phyloP scores from a whole-genome alignment of 2,888 invertebrate species.

The Ormyrus rosae region DNA sequence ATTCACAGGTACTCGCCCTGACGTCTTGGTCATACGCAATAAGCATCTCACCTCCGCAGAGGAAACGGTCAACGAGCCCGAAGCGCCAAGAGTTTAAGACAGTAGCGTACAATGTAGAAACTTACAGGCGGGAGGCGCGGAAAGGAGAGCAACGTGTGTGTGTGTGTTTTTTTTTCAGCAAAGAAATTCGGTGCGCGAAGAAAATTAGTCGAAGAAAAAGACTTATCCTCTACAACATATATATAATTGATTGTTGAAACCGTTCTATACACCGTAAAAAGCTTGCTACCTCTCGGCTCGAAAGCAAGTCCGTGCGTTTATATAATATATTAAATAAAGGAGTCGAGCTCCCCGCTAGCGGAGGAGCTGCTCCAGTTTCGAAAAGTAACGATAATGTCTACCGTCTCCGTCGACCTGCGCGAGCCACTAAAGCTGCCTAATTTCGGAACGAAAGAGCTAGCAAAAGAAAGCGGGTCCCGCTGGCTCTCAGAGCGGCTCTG shows the following conservation, averaged over 20 bases:
- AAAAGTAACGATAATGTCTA: background rate
- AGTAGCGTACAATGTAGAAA: constrained; percentile 18
- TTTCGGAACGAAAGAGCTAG: background rate
- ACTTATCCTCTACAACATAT: too few species aligned
- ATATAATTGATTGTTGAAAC: too few species aligned
- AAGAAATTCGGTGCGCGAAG: constrained; percentile 6
- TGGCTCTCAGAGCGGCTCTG: constrained; percentile 67
- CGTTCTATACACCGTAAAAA: too few species aligned
- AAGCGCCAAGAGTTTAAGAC: constrained; percentile 10
- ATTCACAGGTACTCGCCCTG: constrained; percentile 52
- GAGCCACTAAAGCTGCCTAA: background rate
- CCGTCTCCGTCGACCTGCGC: constrained; percentile 14
- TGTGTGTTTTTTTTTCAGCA: background rate
- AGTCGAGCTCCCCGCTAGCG: too few species aligned
- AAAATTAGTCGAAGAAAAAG: background rate
- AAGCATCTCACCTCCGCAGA: constrained; percentile 14
- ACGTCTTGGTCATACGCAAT: constrained; percentile 46
- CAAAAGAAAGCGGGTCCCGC: constrained; percentile 12
- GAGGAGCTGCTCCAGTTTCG: too few species aligned
- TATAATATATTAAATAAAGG: too few species aligned
- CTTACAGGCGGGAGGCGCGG: constrained; percentile 8
- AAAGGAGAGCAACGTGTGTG: background rate
- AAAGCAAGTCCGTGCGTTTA: too few species aligned
- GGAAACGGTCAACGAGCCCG: background rate
- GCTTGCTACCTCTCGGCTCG: too few species aligned